Conservation (phyloP, 2,888 invertebrate genomes). For the Agonopterix heracliana region DNA sequence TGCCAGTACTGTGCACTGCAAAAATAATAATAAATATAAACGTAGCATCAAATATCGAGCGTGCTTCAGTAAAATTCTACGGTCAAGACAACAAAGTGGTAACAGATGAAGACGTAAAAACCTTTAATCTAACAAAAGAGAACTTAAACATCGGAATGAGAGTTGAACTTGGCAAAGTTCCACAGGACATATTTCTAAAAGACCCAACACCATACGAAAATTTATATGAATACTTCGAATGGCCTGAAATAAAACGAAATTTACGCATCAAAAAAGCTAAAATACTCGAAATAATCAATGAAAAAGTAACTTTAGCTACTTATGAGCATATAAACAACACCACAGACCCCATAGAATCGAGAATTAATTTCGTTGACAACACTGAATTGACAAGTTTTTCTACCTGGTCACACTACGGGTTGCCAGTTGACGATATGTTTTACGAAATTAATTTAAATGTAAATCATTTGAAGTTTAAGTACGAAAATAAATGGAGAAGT, state of each 20-base stretch:
- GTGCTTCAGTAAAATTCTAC: slow-evolving; percentile 20
- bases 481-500: slow-evolving; percentile 41
- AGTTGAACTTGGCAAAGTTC: slow-evolving; percentile 42
- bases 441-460: slow-evolving; percentile 35
- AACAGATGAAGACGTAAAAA: slow-evolving; percentile 35
- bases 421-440: slow-evolving; percentile 32
- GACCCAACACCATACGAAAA: slow-evolving; percentile 49
- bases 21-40: slow-evolving; percentile 37
- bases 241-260: slow-evolving; percentile 39
- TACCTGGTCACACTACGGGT: slow-evolving; percentile 35
- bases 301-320: slow-evolving; percentile 29
- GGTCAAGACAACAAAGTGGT: slow-evolving; percentile 40
- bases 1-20: slow-evolving; percentile 17
- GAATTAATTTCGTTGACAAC: slow-evolving; percentile 22
- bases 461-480: slow-evolving; percentile 22
- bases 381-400: slow-evolving; percentile 38
- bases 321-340: slow-evolving; percentile 43
- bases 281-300: slow-evolving; percentile 35
- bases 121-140: slow-evolving; percentile 44
- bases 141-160: slow-evolving; percentile 43
- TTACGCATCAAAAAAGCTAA: slow-evolving; percentile 30
- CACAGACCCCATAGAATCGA: slow-evolving; percentile 21
- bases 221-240: slow-evolving; percentile 39
- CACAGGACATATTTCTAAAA: slow-evolving; percentile 43
- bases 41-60: slow-evolving; percentile 24